Evolutionary conservation across 2,888 invertebrate species (phyloP).

Genomic region (Macrostomum cliftonense): DNA sequence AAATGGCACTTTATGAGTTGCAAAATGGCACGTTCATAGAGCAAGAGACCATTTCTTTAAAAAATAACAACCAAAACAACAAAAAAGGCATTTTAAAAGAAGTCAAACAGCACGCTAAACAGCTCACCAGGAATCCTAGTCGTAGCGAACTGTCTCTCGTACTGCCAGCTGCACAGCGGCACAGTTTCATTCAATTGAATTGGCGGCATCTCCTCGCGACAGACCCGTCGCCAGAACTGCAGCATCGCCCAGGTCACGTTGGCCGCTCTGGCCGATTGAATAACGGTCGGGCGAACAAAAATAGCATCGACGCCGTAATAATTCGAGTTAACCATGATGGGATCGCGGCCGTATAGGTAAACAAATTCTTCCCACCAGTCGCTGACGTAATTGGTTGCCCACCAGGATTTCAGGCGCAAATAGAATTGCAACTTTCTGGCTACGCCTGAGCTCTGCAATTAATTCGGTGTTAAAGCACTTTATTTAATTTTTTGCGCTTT

Average conservation of each 20-base stretch:
- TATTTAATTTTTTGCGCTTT: too few relatives aligned
- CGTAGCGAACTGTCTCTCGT: conserved; percentile 88
- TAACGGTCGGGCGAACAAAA: conserved; percentile 32
- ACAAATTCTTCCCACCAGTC: conserved; percentile 99
- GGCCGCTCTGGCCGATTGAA: conserved; percentile 60
- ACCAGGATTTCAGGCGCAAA: conserved; percentile 79
- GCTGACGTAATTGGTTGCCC: conserved; percentile 48
- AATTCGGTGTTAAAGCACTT: conserved; percentile 33
- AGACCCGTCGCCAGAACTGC: conserved; percentile 51
- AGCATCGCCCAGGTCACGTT: conserved; percentile 65
- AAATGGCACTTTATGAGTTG: too few relatives aligned
- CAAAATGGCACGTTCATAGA: too few relatives aligned
- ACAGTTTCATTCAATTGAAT: conserved; percentile 72
- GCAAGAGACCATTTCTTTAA: too few relatives aligned
- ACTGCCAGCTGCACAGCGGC: conserved; percentile 90
- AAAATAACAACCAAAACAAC: too few relatives aligned
- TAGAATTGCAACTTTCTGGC: conserved; percentile 81
- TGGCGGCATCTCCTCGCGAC: conserved; percentile 32
- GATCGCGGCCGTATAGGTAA: conserved; percentile 76
- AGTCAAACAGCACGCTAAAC: too few relatives aligned
- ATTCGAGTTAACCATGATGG: conserved; percentile 57
- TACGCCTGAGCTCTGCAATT: conserved; percentile 61
- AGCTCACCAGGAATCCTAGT: conserved; percentile 65
- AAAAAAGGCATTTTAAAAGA: too few relatives aligned
- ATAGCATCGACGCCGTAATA: conserved; percentile 28